Conservation (phyloP, 2,888 invertebrate species). For the Apamea anceps region DNA sequence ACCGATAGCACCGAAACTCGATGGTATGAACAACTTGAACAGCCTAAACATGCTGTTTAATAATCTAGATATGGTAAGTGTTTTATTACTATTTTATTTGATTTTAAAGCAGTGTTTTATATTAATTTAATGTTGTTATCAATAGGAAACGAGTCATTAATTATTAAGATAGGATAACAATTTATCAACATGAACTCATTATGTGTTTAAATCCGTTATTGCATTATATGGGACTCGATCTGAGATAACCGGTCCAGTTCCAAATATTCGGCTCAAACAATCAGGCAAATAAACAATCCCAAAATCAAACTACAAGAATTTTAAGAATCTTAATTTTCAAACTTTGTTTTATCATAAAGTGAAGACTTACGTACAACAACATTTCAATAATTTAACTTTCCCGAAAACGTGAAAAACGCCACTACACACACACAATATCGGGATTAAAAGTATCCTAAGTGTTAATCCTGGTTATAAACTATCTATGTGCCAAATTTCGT, state of each 20-base stretch:
- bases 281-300: neutral
- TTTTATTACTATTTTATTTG: neutral
- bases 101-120: neutral
- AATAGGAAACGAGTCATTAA: slow-evolving; percentile 12
- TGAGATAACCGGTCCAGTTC: neutral
- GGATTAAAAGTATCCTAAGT: too few species aligned
- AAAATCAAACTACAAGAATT: neutral
- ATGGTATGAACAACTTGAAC: slow-evolving; percentile 77
- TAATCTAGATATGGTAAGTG: slow-evolving; percentile 88
- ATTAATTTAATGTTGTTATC: slow-evolving; percentile 11
- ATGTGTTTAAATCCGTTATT: neutral
- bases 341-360: neutral
- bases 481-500: too few species aligned
- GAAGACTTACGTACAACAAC: neutral
- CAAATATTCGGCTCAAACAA: neutral
- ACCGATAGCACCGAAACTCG: slow-evolving; percentile 85
- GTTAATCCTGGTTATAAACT: too few species aligned
- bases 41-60: slow-evolving; percentile 87
- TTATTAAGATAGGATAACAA: slow-evolving; percentile 15
- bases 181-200: slow-evolving; percentile 14
- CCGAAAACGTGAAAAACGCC: neutral
- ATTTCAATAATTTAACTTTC: neutral
- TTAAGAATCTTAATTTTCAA: neutral
- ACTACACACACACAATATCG: neutral
- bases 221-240: neutral